Base-by-base conservation (phyloP, 2,888 invertebrate genomes). In the Drosophila meridiana region DNA sequence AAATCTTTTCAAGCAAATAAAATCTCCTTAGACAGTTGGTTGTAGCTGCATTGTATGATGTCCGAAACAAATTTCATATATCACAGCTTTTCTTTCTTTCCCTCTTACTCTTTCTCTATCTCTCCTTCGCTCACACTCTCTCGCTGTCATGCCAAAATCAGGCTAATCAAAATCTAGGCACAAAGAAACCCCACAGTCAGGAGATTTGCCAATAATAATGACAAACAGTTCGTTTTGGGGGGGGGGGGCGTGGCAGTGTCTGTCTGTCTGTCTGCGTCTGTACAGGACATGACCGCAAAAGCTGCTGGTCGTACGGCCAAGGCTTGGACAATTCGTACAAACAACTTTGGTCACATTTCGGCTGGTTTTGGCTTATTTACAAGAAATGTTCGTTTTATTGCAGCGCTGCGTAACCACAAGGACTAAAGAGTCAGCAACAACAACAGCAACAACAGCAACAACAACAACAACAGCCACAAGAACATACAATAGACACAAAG, bases 391-490 rank as follows among this genome's bases (percentile, higher is more conserved):
- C 76, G 59, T 84, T 80, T 76, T 73, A 74, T 89, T 90, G 74
- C 82, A 89, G 86, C 73, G 48, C 73, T 73, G 68, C 78, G 69
- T 78, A 88, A 73, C 89, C 89, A 56, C 87, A 89, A 53, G 62
- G 60, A 58, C 64, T 47, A 53, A 66, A 43, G 61, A 43, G 40
- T 45, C 69, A 42, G 45, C 56, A 42, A 11, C 56, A 56, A 28
- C 8, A 34, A 38, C 40, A 38, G 7, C 34, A 34, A 8, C 34
- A 8, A 8, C 34, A 56, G 43, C 43, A 56, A 30, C 55, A 45
- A 32, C 26, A 43, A 11, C 26, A 48, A 34, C 45, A 72, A 38
- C 56, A 56, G 62, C 69, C 61, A 32, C 36, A 55, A 36, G 45
- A 48, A 30, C 70, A 56, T 42, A 45, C 32, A 52, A 61, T 68